Evolutionary conservation across 2,888 invertebrate species (phyloP), one percentile per base, ranked within the genome.

Genomic region (Mimumesa dahlbomi): DNA sequence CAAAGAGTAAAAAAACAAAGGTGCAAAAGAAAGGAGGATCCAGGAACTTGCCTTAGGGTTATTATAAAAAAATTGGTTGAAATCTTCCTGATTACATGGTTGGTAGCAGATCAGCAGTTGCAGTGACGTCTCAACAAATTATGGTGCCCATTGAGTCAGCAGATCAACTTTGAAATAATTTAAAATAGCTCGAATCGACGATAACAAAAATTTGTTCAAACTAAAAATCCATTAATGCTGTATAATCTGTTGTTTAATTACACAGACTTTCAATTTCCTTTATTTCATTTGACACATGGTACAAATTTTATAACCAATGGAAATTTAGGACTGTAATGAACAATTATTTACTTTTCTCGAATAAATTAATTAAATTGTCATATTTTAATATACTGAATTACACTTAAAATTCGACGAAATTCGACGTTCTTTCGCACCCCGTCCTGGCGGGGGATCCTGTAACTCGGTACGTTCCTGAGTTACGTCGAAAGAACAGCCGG

Each of bases 11-110:
- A 9, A 77, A 64, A 64, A 61, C 48, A 45, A 73, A 79, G 77
- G 76, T 79, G 82, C 76, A 76, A 79, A 79, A 68, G 77, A 62
- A 74, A 72, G 77, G 78, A 68, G 75, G 72, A 59, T 46, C 69
- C 62, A 63, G 42, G 34, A 62, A 38, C 58, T 56, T 62, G 63
- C 65, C 73, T 34, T 38, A 56, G 69, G 77, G 75, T 80, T 77
- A 73, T 77, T 77, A 71, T 65, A 79, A 70, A 76, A 74, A 78
- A 79, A 77, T 75, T 77, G 52, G 56, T 59, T 56, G 69, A 81
- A 85, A 84, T 84, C 81, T 75, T 77, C 68, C 73, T 86, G 86
- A 86, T 86, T 86, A 84, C 78, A 86, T 76, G 82, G 82, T 85
- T 73, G 62, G 52, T 66, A 71, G 57, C 31, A 59, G 63, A 71